Conservation (phyloP, 2,113 vertebrate species). For the Archocentrus centrarchus region DNA sequence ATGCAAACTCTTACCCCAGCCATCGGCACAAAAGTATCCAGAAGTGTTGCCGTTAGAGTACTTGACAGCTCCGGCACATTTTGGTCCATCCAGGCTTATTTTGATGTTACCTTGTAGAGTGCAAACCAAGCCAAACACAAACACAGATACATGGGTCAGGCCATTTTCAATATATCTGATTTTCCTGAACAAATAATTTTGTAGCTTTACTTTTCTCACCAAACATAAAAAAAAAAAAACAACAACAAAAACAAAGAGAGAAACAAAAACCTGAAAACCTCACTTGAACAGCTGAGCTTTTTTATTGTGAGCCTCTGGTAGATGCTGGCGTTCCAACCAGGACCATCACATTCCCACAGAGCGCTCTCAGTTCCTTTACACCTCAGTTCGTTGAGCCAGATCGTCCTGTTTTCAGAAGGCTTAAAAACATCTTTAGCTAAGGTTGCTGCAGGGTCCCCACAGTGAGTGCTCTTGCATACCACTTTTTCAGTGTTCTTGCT, state of each 20-base stretch:
- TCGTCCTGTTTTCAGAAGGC: fast-evolving
- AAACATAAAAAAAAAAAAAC: too few species aligned
- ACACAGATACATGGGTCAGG: too few species aligned
- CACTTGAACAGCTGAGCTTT: conserved; percentile 35
- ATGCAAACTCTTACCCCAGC: conserved; percentile 50
- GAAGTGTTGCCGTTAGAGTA: not conserved
- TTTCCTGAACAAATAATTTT: too few species aligned
- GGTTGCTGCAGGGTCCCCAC: fast-evolving
- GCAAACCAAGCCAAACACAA: not conserved
- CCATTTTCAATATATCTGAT: too few species aligned
- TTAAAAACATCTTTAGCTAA: fast-evolving
- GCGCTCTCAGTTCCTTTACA: fast-evolving
- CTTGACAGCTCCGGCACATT: conserved; percentile 65
- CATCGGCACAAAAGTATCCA: conserved; percentile 4
- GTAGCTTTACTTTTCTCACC: too few species aligned
- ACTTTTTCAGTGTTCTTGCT: fast-evolving
- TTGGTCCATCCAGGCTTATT: conserved; percentile 20
- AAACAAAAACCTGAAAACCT: not conserved
- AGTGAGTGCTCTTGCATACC: conserved; percentile 59
- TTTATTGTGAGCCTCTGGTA: fast-evolving
- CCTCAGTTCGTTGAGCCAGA: conserved; percentile 54
- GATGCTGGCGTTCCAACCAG: not conserved
- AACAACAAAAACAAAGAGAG: not conserved
- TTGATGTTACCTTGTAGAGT: conserved; percentile 28
- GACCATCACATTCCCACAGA: conserved; percentile 20